A percentile compares a stretch with the other conserved stretches of the same genome.
These are phyloP conservation scores for Dynastes hyllus DNA, from an alignment of 2,888 invertebrate genomes.

Conservation along the genomic window DNA sequence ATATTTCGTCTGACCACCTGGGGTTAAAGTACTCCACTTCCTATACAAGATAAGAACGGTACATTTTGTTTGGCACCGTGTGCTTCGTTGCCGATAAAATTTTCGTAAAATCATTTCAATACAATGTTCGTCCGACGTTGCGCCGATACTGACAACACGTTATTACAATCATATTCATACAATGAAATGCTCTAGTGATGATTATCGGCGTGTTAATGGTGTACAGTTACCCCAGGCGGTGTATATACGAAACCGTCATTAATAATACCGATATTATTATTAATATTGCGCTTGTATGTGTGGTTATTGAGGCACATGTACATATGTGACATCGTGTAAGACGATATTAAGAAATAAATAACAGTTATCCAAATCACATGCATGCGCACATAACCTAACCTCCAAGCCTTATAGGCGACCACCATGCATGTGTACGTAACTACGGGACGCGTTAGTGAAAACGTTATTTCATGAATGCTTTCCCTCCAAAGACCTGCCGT, in stretches of 20 bases:
- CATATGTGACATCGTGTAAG: constrained; percentile 30
- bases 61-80: constrained; percentile 6
- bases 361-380: constrained; percentile 40
- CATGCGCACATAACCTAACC: constrained; percentile 12
- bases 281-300: constrained; percentile 30
- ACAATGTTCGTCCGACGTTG: neutral
- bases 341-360: constrained; percentile 42
- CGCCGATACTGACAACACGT: constrained; percentile 1
- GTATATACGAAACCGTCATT: constrained; percentile 20
- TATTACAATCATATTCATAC: constrained; percentile 28
- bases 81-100: constrained; percentile 15
- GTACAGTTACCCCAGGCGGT: constrained; percentile 35
- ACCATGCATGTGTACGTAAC: neutral
- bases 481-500: constrained; percentile 6
- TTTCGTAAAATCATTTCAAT: constrained; percentile 32
- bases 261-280: constrained; percentile 43
- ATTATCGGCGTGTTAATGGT: constrained; percentile 38
- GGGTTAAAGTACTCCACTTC: constrained; percentile 27
- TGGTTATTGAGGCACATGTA: constrained; percentile 9
- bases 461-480: constrained; percentile 29
- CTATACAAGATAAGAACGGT: constrained; percentile 13
- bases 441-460: neutral
- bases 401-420: neutral
- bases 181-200: constrained; percentile 39
- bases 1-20: neutral